Evolutionary conservation across 2,888 invertebrate genomes (phyloP).

Genomic region (Nemapogon koenigi): DNA sequence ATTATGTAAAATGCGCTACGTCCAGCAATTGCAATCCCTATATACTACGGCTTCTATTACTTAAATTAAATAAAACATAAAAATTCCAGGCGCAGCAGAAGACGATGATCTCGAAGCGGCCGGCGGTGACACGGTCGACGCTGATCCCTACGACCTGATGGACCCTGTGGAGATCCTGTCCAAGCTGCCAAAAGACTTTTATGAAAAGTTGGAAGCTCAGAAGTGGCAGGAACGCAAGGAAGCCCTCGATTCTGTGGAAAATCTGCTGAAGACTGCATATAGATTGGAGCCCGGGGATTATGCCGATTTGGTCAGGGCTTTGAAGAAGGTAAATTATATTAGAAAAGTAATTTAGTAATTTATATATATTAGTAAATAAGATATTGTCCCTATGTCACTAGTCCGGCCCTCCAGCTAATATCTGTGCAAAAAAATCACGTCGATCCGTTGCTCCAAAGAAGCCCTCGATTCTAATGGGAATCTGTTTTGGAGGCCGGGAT

Average conservation of each 20-base stretch:
- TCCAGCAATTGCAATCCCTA: too few relatives aligned
- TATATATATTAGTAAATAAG: too few relatives aligned
- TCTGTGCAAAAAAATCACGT: too few relatives aligned
- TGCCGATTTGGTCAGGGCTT: constrained; percentile 82
- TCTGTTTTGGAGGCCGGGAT: too few relatives aligned
- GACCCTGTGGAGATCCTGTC: constrained; percentile 93
- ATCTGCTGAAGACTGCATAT: constrained; percentile 77
- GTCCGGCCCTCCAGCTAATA: too few relatives aligned
- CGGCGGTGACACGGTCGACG: constrained; percentile 68
- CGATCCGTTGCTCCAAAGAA: too few relatives aligned
- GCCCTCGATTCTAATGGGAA: too few relatives aligned
- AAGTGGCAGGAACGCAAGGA: constrained; percentile 98
- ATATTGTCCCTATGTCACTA: too few relatives aligned
- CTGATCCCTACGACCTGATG: constrained; percentile 90
- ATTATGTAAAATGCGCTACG: too few relatives aligned
- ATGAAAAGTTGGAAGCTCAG: constrained; percentile 91
- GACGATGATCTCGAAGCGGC: constrained; percentile 67
- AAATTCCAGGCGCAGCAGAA: constrained; percentile 36
- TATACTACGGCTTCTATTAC: too few relatives aligned
- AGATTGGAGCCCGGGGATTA: constrained; percentile 93
- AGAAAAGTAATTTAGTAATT: too few relatives aligned
- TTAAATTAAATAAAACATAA: not conserved
- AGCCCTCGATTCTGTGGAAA: constrained; percentile 82
- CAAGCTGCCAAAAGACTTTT: constrained; percentile 94
- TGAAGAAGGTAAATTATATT: constrained; percentile 75